These are phyloP conservation scores for Andrena haemorrhoa DNA, from an alignment of 2,888 invertebrate species.

Conservation along the genomic window DNA sequence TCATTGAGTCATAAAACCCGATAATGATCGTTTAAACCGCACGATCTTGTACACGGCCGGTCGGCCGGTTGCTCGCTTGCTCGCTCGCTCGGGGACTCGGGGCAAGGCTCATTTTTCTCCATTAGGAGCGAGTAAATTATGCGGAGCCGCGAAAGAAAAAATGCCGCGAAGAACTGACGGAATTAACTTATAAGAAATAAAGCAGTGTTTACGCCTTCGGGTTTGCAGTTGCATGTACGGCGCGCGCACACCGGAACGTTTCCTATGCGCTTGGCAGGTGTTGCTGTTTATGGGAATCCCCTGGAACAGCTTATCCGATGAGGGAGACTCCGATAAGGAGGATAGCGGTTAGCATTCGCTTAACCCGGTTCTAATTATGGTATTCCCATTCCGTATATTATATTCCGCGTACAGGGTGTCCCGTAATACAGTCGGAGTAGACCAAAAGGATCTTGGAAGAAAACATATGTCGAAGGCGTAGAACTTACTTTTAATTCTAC, in stretches of 20 bases:
- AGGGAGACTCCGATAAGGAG: conserved; percentile 60
- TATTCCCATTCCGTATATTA: conserved; percentile 56
- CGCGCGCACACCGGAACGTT: conserved; percentile 68
- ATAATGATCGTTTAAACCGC: conserved; percentile 54
- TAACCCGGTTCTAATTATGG: conserved; percentile 73
- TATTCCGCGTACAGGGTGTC: conserved; percentile 21
- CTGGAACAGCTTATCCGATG: conserved; percentile 74
- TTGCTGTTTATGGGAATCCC: conserved; percentile 76
- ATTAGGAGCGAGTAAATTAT: conserved; percentile 46
- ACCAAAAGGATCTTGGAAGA: not conserved
- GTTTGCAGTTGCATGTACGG: conserved; percentile 34
- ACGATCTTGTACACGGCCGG: conserved; percentile 24
- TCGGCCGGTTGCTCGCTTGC: not conserved
- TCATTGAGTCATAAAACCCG: conserved; percentile 56
- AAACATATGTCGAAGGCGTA: not conserved
- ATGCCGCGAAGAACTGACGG: conserved; percentile 40
- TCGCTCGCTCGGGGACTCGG: conserved; percentile 4
- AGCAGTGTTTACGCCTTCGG: conserved; percentile 42
- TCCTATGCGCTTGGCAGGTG: conserved; percentile 70
- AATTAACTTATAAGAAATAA: conserved; percentile 40
- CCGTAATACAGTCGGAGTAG: not conserved
- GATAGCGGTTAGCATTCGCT: conserved; percentile 72
- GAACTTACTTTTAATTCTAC: not conserved
- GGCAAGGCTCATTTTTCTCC: conserved; percentile 30
- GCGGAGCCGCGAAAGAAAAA: conserved; percentile 16